Evolutionary conservation across 2,888 invertebrate species (phyloP), one percentile per base, ranked within the genome.

Genomic region (Pemphredon lugubris): DNA sequence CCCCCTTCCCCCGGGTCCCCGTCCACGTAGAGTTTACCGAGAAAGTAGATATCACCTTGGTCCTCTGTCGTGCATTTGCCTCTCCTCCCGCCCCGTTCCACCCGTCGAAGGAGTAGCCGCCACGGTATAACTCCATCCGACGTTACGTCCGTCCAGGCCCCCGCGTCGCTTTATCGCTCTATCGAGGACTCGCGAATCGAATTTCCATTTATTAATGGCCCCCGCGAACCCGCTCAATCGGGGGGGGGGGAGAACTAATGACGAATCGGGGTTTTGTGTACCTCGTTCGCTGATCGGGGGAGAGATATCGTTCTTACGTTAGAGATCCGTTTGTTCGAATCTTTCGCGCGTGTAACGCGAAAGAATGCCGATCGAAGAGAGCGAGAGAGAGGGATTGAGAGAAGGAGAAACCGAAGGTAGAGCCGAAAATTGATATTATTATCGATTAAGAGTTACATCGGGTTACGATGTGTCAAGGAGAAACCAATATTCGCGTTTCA

Each of bases 181-280:
- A 71, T 73, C 75, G 48, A 37, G 64, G 42, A 16, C 13, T 32
- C 45, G 60, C 61, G 75, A 75, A 73, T 77, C 61, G 61, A 73
- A 78, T 77, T 75, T 77, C 75, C 77, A 77, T 78, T 78, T 75
- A 70, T 73, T 70, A 75, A 75, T 65, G 57, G 61, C 34, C 40
- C n/a, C 16, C 21, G 40, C 21, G 34, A 48, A 20, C 5, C 20
- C 20, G 2, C 7, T n/a, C 18, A 40, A 55, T 57, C 16, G 11
- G 30, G 6, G 11, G 16, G 13, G 50, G 6, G 11, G 16, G 13
- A 44, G 30, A 48, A 67, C 44, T 21, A 21, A 11, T 21, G 14
- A 21, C 42, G 42, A 42, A 6, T 42, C 42, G 14, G 5, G 16
- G 7, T 16, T 16, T 13, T 7, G 5, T 42, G 42, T 42, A 18